These are phyloP conservation scores for Trachelus tabidus DNA, from an alignment of 2,888 invertebrate species.

Conservation along the genomic window DNA sequence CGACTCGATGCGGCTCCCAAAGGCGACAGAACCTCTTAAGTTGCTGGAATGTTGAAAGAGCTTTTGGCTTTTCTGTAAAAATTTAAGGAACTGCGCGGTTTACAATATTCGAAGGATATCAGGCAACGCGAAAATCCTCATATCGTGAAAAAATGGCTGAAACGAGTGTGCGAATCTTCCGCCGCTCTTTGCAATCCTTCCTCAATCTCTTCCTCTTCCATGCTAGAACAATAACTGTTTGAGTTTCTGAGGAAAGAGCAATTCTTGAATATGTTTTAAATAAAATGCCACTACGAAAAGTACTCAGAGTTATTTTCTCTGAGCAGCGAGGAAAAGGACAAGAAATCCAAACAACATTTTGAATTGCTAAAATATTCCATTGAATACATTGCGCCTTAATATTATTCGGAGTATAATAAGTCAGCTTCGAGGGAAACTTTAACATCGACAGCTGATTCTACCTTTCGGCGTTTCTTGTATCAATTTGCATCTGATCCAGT, in stretches of 20 bases:
- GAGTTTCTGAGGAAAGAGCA: neutral
- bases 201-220: neutral
- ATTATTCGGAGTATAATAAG: constrained; percentile 48
- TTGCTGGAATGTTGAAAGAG: neutral
- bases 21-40: neutral
- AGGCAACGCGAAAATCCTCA: neutral
- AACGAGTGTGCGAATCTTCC: neutral
- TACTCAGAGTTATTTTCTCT: neutral
- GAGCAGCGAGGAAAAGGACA: constrained; percentile 10
- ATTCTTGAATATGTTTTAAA: neutral
- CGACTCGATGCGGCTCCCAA: neutral
- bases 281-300: neutral
- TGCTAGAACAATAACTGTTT: neutral
- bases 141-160: neutral
- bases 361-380: constrained; percentile 43
- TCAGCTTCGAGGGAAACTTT: constrained; percentile 7
- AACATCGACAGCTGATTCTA: constrained; percentile 12
- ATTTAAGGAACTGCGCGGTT: neutral
- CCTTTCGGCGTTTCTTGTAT: constrained; percentile 16
- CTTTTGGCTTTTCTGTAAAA: neutral
- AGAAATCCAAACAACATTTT: constrained; percentile 37
- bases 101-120: neutral
- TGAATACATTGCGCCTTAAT: constrained; percentile 30
- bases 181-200: no score
- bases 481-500: constrained; percentile 21